phyloP scores from a whole-genome alignment of 2,113 vertebrate species.

The Sapajus apella region DNA sequence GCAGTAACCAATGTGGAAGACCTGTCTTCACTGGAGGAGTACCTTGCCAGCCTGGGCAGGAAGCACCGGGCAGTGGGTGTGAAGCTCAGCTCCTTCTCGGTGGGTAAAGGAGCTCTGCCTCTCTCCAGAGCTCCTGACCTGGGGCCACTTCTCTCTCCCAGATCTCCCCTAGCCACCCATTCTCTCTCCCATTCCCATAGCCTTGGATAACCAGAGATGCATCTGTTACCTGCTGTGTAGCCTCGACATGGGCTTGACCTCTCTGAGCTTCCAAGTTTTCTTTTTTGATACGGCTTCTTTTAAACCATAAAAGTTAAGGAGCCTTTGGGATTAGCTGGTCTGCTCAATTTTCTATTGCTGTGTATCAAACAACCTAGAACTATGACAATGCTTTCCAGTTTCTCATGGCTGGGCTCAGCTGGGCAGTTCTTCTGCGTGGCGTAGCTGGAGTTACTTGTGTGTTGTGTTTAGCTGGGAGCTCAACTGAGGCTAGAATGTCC shows the following conservation, averaged over 20 bases:
- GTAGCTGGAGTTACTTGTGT: background rate
- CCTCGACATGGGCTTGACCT: background rate
- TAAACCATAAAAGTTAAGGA: background rate
- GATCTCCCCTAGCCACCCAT: background rate
- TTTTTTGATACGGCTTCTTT: background rate
- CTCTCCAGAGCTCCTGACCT: background rate
- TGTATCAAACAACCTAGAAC: background rate
- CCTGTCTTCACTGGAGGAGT: slow-evolving; percentile 92
- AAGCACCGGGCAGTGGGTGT: slow-evolving; percentile 95
- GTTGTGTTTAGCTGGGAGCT: background rate
- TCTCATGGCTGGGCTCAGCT: background rate
- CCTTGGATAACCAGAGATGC: background rate
- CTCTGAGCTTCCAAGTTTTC: slow-evolving; percentile 16
- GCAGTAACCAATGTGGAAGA: slow-evolving; percentile 94
- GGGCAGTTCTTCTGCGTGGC: background rate
- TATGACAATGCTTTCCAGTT: background rate
- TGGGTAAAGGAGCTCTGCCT: slow-evolving; percentile 82
- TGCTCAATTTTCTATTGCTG: background rate
- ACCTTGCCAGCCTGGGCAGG: slow-evolving; percentile 91
- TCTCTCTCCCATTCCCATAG: background rate
- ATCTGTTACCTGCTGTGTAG: background rate
- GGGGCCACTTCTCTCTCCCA: background rate
- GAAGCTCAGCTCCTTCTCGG: slow-evolving; percentile 92
- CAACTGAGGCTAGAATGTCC: background rate
- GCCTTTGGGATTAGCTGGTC: background rate